Base-by-base conservation (phyloP, 2,113 vertebrate species). In the Gavia stellata region DNA sequence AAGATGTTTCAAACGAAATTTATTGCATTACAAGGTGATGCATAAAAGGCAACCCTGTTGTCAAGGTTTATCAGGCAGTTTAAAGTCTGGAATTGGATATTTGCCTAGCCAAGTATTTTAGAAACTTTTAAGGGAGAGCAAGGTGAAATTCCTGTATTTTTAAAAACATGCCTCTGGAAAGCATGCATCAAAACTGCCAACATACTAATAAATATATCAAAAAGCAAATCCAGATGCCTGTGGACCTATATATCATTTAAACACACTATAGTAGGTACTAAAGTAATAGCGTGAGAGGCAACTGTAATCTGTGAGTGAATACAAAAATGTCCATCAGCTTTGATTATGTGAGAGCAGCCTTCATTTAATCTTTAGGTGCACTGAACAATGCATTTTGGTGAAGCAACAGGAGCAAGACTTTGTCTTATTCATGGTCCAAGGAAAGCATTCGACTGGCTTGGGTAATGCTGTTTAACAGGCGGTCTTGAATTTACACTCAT, bases 331-430 rank as follows among this genome's bases (percentile, higher is more conserved):
- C 86, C 44, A 10, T 70, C 47, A 67, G 86, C 77, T 62, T 66
- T 33, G 42, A 2, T n/a, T 71, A 4, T 1, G 45, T 25, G 89
- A 66, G 49, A 50, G 38, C 18, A 21, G 9, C 81, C 63, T 78
- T 50, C 0, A 1, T 4, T 0, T 6, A 11, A 29, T 26, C 78
- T 45, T 12, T 1, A 24, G 52, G 33, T 50, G 72, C 17, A 0
- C 25, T 34, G 44, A 56, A 34, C 73, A n/a, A 25, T 49, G 33
- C 4, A 1, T 53, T 74, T 77, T 28, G 47, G 52, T 53, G 79
- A 66, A 62, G 80, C 68, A 42, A 2, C 45, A 47, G 50, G 53
- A 81, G 12, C 20, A 9, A 52, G 65, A 26, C 56, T 63, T n/a
- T 21, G 28, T 36, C 66, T 66, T 70, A 19, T 29, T 42, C 17